A percentile compares a stretch with the other conserved stretches of the same genome.
Conservation (phyloP, 1,140 invertebrate species). For the Rhyzopertha dominica region DNA sequence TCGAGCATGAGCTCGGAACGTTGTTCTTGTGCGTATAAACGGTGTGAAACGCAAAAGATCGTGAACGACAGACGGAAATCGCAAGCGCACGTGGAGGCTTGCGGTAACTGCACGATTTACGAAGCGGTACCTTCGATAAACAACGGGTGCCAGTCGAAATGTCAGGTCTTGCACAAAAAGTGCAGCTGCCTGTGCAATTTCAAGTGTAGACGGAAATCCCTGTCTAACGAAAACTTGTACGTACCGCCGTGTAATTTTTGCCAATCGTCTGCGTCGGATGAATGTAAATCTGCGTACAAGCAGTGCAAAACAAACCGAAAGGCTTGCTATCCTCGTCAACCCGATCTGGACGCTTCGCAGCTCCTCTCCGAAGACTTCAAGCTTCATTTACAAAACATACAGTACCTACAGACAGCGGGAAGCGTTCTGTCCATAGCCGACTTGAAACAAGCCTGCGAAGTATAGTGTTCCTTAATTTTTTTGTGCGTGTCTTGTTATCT, state of each 20-base stretch:
- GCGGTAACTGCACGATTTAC: constrained; percentile 42
- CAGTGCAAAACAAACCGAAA: constrained; percentile 33
- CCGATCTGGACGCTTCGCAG: constrained; percentile 38
- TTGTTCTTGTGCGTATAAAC: constrained; percentile 26
- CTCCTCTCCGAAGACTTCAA: constrained; percentile 56
- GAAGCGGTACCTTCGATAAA: constrained; percentile 38
- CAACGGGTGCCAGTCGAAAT: constrained; percentile 29
- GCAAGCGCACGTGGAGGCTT: constrained; percentile 30
- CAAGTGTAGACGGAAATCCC: constrained; percentile 46
- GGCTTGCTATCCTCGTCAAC: constrained; percentile 40
- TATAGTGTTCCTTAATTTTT: constrained; percentile 19
- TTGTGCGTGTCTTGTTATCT: neutral
- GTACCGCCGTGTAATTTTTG: constrained; percentile 42
- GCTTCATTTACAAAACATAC: constrained; percentile 62
- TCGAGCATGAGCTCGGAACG: constrained; percentile 29
- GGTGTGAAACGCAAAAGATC: constrained; percentile 13
- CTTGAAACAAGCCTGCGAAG: constrained; percentile 38
- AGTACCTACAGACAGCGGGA: constrained; percentile 61
- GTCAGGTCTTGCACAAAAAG: constrained; percentile 28
- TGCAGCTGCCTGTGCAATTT: constrained; percentile 33
- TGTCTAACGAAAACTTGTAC: constrained; percentile 54
- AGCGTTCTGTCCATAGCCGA: constrained; percentile 50
- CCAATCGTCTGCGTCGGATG: constrained; percentile 28
- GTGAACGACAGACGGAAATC: constrained; percentile 32
- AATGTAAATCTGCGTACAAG: constrained; percentile 22